These are phyloP conservation scores for Acanthoscelides obtectus DNA, from an alignment of 2,888 invertebrate genomes.

Conservation along the genomic window DNA sequence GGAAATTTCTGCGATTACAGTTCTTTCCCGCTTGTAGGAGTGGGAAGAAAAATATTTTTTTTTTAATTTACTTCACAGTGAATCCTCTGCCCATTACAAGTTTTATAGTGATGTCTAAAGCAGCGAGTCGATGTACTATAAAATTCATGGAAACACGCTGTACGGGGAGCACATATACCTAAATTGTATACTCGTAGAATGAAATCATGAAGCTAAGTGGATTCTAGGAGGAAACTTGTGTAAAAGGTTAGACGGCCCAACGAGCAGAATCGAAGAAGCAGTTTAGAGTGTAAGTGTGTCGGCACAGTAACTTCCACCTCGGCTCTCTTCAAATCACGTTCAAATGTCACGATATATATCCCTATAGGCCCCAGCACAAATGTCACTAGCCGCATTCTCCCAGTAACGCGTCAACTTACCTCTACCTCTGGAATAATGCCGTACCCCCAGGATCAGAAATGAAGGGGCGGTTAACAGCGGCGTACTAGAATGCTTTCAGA, in stretches of 20 bases:
- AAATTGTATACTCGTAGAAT: no score
- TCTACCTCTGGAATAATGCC: background rate
- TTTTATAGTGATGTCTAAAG: no score
- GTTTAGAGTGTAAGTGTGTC: background rate
- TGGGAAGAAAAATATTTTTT: no score
- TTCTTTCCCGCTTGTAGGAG: no score
- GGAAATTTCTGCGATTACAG: no score
- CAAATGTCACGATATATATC: background rate
- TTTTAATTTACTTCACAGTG: no score
- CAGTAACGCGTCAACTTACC: background rate
- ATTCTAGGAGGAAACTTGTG: background rate
- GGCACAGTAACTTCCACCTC: background rate
- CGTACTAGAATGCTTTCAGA: background rate
- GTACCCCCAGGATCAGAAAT: background rate
- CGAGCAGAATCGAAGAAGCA: background rate
- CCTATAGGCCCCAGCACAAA: background rate
- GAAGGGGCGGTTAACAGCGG: background rate
- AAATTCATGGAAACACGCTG: no score
- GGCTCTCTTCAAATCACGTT: background rate
- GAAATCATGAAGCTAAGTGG: no score
- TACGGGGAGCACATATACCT: no score
- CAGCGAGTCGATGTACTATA: no score
- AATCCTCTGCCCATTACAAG: no score
- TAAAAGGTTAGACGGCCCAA: background rate
- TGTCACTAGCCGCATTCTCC: background rate